These are phyloP conservation scores for Apodemia zela DNA, from an alignment of 2,888 invertebrate species.

Conservation along the genomic window DNA sequence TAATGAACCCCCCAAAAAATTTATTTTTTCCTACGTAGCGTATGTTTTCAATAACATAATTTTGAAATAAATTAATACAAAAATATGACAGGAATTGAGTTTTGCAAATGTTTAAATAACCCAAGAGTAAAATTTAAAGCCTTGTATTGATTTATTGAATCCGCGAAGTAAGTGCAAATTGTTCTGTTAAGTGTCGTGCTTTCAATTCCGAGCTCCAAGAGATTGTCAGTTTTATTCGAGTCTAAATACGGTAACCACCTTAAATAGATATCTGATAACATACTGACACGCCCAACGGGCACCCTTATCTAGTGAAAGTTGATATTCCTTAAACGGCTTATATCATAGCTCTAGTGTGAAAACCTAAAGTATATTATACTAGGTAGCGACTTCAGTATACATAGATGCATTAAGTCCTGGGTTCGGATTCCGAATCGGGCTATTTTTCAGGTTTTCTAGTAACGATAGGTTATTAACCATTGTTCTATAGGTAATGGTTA, in stretches of 20 bases:
- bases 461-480: no score
- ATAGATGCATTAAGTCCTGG: no score
- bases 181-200: conserved; percentile 12
- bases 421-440: no score
- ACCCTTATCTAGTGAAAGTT: conserved; percentile 13
- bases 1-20: no score
- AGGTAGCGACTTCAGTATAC: no score
- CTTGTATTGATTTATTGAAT: background rate
- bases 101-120: no score
- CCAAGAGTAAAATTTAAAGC: background rate
- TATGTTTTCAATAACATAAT: no score
- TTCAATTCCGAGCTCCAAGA: conserved; percentile 7
- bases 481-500: no score
- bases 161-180: conserved; percentile 4
- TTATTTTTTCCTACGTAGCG: no score
- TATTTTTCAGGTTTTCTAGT: no score
- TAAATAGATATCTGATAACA: conserved; percentile 21
- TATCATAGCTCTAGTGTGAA: background rate
- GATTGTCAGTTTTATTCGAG: conserved; percentile 14
- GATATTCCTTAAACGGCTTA: conserved; percentile 10
- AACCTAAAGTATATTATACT: background rate
- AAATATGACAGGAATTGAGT: no score
- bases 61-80: no score
- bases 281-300: conserved; percentile 16
- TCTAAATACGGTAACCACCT: conserved; percentile 12